Percentiles rank a stretch among this genome's conserved stretches.
Evolutionary conservation across 2,888 invertebrate genomes (phyloP).

Genomic region (Stenotaenia linearis): DNA sequence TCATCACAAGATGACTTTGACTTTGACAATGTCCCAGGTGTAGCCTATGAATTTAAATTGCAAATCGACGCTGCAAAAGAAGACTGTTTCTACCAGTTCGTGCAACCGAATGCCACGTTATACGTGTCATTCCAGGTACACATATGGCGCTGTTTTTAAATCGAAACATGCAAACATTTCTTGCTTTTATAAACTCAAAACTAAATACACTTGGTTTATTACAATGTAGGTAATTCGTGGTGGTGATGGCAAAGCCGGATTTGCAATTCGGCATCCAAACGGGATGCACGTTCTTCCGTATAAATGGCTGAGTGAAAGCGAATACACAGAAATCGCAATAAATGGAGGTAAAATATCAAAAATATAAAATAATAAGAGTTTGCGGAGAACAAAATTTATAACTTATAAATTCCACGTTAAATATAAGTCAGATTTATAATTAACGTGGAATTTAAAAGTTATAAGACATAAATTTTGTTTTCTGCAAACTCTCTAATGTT

Average conservation of each 20-base stretch:
- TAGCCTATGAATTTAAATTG: constrained; percentile 93
- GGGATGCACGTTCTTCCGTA: constrained; percentile 73
- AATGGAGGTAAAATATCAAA: constrained; percentile 59
- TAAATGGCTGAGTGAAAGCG: constrained; percentile 81
- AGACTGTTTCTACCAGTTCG: constrained; percentile 92
- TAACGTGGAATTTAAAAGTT: no score
- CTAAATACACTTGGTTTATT: constrained; percentile 21
- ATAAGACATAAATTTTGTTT: no score
- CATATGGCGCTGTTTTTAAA: constrained; percentile 8
- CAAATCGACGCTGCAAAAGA: constrained; percentile 91
- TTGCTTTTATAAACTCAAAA: neutral
- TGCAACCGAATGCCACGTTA: constrained; percentile 83
- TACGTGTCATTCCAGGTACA: constrained; percentile 87
- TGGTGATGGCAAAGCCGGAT: constrained; percentile 89
- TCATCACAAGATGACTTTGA: constrained; percentile 17
- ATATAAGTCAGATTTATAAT: no score
- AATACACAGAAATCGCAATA: constrained; percentile 77
- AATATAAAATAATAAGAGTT: neutral
- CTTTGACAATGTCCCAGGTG: constrained; percentile 59
- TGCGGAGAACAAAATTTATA: no score
- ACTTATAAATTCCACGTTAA: no score
- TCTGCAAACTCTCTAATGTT: no score
- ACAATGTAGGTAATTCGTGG: constrained; percentile 72
- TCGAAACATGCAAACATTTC: neutral
- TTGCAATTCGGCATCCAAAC: constrained; percentile 78